phyloP scores from a whole-genome alignment of 1,140 invertebrate species.

The Drosophila kepulauana region DNA sequence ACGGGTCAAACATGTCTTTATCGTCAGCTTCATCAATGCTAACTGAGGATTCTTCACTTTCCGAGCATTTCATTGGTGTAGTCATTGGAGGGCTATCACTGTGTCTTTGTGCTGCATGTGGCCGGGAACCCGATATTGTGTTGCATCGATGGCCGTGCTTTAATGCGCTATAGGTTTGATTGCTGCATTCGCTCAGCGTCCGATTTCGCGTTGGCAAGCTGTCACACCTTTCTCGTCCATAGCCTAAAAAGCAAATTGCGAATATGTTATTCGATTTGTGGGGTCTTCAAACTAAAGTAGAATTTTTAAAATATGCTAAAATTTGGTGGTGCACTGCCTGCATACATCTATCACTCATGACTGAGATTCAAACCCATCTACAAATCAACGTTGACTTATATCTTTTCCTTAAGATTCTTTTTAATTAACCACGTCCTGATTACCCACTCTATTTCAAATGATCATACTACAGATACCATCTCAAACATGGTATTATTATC shows the following conservation, averaged over 20 bases:
- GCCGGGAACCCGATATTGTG: conserved; percentile 86
- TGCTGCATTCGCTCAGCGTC: conserved; percentile 87
- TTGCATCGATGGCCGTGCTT: conserved; percentile 61
- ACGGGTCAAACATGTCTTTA: conserved; percentile 79
- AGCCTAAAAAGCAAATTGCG: conserved; percentile 31
- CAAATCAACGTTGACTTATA: too few species aligned
- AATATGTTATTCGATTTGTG: not conserved
- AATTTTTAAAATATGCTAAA: too few species aligned
- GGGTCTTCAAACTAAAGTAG: too few species aligned
- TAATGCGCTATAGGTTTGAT: conserved; percentile 75
- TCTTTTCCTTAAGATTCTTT: too few species aligned
- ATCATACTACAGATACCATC: not conserved
- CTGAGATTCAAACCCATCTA: too few species aligned
- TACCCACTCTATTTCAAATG: too few species aligned
- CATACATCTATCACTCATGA: too few species aligned
- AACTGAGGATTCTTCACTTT: conserved; percentile 89
- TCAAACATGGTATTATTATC: not conserved
- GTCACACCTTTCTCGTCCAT: conserved; percentile 90
- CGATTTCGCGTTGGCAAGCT: conserved; percentile 90
- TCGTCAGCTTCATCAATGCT: conserved; percentile 90
- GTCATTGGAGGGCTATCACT: conserved; percentile 88
- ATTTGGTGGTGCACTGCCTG: too few species aligned
- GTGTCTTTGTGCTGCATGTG: conserved; percentile 87
- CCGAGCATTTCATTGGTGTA: conserved; percentile 88
- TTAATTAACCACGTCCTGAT: not conserved